A percentile compares a stretch with the other conserved stretches of the same genome.
Conservation (phyloP, 2,113 vertebrate genomes). For the Eidolon helvum region DNA sequence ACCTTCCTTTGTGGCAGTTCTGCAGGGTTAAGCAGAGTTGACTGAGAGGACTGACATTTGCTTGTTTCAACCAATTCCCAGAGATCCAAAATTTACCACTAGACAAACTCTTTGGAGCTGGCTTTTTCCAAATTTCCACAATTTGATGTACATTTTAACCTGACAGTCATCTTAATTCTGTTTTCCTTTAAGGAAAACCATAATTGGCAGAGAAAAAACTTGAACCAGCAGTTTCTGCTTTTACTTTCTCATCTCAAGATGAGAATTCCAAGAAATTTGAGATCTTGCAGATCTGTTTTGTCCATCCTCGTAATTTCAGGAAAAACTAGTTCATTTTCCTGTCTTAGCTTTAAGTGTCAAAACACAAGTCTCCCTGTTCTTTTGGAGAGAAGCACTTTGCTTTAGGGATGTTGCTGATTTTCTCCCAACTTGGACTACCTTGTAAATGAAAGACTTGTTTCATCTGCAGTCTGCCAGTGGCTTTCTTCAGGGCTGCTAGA, state of each 20-base stretch:
- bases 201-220: not conserved
- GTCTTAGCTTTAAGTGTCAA: not conserved
- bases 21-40: not conserved
- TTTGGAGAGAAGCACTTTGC: not conserved
- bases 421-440: not conserved
- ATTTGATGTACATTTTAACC: not conserved
- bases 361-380: not conserved
- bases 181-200: not conserved
- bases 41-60: not conserved
- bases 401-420: not conserved
- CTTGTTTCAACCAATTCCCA: not conserved
- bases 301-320: not conserved
- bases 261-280: not conserved
- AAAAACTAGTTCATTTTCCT: not conserved
- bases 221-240: not conserved
- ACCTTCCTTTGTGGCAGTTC: not conserved
- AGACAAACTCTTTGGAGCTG: not conserved
- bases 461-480: not conserved
- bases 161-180: not conserved
- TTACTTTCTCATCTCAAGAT: not conserved
- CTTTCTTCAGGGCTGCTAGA: not conserved
- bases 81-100: not conserved
- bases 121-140: not conserved
- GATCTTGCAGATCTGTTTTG: not conserved
- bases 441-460: not conserved